A percentile compares a stretch with the other conserved stretches of the same genome.
Conservation (phyloP, 2,888 invertebrate species). For the Acanthosepion lycidas region DNA sequence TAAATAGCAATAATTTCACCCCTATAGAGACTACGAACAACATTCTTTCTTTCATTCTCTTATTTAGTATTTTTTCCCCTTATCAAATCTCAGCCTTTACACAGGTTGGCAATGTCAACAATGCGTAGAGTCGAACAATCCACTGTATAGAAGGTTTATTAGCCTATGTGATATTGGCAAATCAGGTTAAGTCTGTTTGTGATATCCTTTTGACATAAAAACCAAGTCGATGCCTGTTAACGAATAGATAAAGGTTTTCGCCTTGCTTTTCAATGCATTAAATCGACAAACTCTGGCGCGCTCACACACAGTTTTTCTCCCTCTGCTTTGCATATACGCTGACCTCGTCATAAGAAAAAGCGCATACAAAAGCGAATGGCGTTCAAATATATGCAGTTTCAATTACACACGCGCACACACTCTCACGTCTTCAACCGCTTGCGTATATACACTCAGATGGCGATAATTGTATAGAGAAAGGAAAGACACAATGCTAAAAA, state of each 20-base stretch:
- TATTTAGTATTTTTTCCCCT: neutral
- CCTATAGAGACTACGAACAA: neutral
- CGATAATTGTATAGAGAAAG: no score
- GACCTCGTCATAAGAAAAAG: neutral
- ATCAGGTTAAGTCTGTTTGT: constrained; percentile 33
- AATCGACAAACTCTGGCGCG: neutral
- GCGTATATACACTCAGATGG: no score
- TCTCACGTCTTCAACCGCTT: neutral
- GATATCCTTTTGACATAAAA: constrained; percentile 33
- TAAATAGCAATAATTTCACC: neutral
- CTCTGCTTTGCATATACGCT: neutral
- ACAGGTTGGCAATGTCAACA: constrained; percentile 33
- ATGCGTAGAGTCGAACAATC: neutral
- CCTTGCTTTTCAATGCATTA: neutral
- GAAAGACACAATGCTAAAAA: no score
- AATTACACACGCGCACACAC: neutral
- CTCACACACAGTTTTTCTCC: neutral
- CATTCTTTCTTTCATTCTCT: neutral
- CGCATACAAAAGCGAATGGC: no score
- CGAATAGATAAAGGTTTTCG: constrained; percentile 33
- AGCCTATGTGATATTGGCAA: constrained; percentile 14
- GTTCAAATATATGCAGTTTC: no score
- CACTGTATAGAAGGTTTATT: neutral
- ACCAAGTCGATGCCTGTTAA: constrained; percentile 21
- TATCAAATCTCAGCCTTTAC: constrained; percentile 22